Evolutionary conservation across 2,888 invertebrate species (phyloP), one percentile per base, ranked within the genome.

Genomic region (Leptodirus hochenwartii): DNA sequence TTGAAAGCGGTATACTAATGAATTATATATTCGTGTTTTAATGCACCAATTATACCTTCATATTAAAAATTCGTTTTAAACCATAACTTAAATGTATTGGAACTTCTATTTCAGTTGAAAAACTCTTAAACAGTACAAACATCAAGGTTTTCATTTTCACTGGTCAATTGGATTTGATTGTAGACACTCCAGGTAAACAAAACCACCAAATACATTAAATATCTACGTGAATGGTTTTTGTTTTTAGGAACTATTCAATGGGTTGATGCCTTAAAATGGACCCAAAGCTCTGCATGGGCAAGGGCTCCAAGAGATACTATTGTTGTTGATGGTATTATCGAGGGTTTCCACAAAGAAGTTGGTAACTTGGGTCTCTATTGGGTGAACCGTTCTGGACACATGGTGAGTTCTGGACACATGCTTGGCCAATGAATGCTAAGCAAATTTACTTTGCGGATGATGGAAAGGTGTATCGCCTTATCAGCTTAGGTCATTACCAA

Each of bases 91-190:
- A 20, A 12, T 14, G 14, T 12, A 5, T 11, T 14, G 14, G n/a
- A 12, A 13, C 11, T 5, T 15, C 24, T 16, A 24, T 36, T 63
- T 31, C 52, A 72, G 80, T 81, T 44, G 72, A 75, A 45, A 52
- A 58, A 31, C 53, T 80, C 6, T 53, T 81, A 13, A 69, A 72
- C 38, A 65, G 63, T 39, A 77, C 78, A 1, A 54, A 64, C 27
- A 54, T 81, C 12, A 64, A 69, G 27, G 62, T 81, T 1, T 64
- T 64, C 22, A 74, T 81, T 11, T 71, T 75, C 46, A 75, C 69
- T 36, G 82, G 80, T 15, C 82, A 85, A 44, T 59, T 85, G 37
- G 87, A 87, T 53, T 62, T 85, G 15, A 84, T 87, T 43, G 81
- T 81, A 34, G 73, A 76, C 42, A 81, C 82, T 11, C 67, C 78